These are phyloP conservation scores for Sebastes wilsoni DNA, from an alignment of 2,797 vertebrate genomes.

Conservation along the genomic window DNA sequence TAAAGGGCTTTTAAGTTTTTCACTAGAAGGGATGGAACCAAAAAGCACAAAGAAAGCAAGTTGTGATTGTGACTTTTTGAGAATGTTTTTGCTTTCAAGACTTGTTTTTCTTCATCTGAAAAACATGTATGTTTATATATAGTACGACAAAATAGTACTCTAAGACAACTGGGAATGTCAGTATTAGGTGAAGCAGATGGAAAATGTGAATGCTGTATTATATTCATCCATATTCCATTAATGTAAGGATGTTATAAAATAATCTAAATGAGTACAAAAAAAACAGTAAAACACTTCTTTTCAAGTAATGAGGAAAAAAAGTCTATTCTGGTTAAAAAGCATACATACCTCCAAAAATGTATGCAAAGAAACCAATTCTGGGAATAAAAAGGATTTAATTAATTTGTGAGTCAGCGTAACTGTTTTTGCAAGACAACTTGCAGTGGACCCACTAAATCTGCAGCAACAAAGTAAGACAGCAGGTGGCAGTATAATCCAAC, in stretches of 20 bases:
- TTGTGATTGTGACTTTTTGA: constrained; percentile 62
- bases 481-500: constrained; percentile 68
- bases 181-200: constrained; percentile 71
- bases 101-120: constrained; percentile 74
- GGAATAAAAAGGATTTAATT: constrained; percentile 88
- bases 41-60: constrained; percentile 85
- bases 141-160: constrained; percentile 67
- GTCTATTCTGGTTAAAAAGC: constrained; percentile 55
- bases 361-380: constrained; percentile 84
- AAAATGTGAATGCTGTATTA: constrained; percentile 75
- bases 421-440: background rate
- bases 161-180: constrained; percentile 39
- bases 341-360: constrained; percentile 81
- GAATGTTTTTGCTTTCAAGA: constrained; percentile 22
- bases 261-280: constrained; percentile 21
- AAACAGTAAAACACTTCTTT: constrained; percentile 1
- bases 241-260: constrained; percentile 59
- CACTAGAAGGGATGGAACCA: constrained; percentile 58
- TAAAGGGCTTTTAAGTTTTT: constrained; percentile 64
- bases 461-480: constrained; percentile 23
- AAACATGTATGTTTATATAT: constrained; percentile 76
- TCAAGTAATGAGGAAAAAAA: background rate
- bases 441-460: background rate
- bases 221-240: constrained; percentile 61
- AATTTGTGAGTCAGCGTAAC: constrained; percentile 39